Evolutionary conservation across 2,888 invertebrate species (phyloP).

Genomic region (Ferrisia virgata): DNA sequence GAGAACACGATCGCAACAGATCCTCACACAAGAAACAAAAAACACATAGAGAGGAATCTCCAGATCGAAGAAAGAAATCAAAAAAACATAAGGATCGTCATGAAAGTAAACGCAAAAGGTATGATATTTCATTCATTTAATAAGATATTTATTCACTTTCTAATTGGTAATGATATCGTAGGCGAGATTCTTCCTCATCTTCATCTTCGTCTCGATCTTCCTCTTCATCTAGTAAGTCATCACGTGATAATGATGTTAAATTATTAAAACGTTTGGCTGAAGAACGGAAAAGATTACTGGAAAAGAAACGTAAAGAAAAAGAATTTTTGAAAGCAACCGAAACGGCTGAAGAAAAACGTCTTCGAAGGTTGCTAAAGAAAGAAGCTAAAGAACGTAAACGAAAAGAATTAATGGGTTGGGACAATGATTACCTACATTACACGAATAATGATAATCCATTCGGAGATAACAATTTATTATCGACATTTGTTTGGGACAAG

Average conservation of each 20-base stretch:
- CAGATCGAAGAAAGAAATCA: not conserved
- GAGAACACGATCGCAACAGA: not conserved
- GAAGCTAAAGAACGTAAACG: constrained; percentile 82
- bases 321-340: constrained; percentile 81
- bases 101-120: constrained; percentile 1
- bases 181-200: not conserved
- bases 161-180: not conserved
- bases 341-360: constrained; percentile 90
- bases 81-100: not conserved
- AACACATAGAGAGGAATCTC: not conserved
- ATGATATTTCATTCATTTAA: not conserved
- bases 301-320: constrained; percentile 67
- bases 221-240: constrained; percentile 50
- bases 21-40: not conserved
- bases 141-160: not conserved
- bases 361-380: constrained; percentile 82
- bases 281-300: constrained; percentile 64
- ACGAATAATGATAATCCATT: constrained; percentile 98
- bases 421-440: constrained; percentile 92
- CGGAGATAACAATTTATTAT: constrained; percentile 90
- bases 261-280: constrained; percentile 70
- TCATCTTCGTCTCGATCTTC: constrained; percentile 47
- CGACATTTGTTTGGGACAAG: constrained; percentile 95
- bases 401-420: constrained; percentile 95
- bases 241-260: constrained; percentile 62